phyloP scores from a whole-genome alignment of 2,888 invertebrate species.

The Cheilosia soror region DNA sequence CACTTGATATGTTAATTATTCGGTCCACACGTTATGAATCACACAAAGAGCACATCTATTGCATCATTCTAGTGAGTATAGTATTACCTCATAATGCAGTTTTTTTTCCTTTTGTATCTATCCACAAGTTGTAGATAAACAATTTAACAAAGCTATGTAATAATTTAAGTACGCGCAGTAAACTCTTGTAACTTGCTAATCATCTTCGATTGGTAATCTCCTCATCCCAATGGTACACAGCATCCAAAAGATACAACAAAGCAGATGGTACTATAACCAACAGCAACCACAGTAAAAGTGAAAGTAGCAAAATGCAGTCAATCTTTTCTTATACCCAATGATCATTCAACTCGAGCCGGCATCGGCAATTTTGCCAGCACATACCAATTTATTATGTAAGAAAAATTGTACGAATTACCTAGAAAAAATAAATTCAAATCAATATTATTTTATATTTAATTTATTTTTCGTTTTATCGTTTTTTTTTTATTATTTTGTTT shows the following conservation, averaged over 20 bases:
- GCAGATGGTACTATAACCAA: constrained; percentile 20
- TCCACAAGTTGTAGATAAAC: constrained; percentile 38
- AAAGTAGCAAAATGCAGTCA: constrained; percentile 54
- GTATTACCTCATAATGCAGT: constrained; percentile 57
- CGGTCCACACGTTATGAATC: constrained; percentile 14
- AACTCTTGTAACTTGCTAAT: constrained; percentile 48
- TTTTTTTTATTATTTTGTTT: constrained; percentile 13
- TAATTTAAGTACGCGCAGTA: not conserved
- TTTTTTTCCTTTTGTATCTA: constrained; percentile 14
- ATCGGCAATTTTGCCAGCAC: constrained; percentile 48
- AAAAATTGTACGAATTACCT: constrained; percentile 9
- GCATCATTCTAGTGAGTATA: constrained; percentile 29
- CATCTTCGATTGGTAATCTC: constrained; percentile 59
- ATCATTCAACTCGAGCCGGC: constrained; percentile 55
- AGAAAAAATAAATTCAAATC: constrained; percentile 5
- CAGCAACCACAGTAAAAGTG: constrained; percentile 57
- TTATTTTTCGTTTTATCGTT: constrained; percentile 30
- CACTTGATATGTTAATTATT: constrained; percentile 32
- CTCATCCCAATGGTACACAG: constrained; percentile 10
- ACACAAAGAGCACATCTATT: constrained; percentile 5
- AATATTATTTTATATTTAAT: constrained; percentile 30
- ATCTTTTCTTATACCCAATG: constrained; percentile 41
- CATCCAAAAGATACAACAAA: constrained; percentile 33
- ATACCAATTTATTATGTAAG: constrained; percentile 46
- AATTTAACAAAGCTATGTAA: constrained; percentile 35